Evolutionary conservation across 2,888 invertebrate genomes (phyloP), one percentile per base, ranked within the genome.

Genomic region (Xestia sexstrigata): DNA sequence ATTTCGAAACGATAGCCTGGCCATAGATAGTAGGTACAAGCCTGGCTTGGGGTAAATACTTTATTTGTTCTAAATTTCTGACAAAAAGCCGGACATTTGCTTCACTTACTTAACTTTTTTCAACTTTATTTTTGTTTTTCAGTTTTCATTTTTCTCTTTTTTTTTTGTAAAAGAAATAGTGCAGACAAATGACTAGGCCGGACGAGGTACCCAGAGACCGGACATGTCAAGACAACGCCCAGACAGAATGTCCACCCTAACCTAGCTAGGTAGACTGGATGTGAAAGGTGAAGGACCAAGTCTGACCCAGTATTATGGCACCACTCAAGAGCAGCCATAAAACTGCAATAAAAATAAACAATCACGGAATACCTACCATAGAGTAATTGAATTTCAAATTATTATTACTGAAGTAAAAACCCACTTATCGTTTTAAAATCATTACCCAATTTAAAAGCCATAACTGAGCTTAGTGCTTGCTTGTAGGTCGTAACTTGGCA

Each of bases 381-480:
- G 68, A 70, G 30, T 82, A 82, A 82, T 80, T 66, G 66, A 82
- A 66, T 69, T 82, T 77, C 58, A 39, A 77, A 70, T 76, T 4
- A 11, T 58, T 58, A 62, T 62, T 1, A 60, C 65, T 52, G 1
- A 15, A 60, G 68, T 60, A 70, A 47, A 70, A 62, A 60, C 58
- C 52, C 79, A 82, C 55, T 60, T 58, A 58, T 4, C 62, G 11
- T 77, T 80, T 79, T 70, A 70, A 80, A 78, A 82, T 80, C 83
- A 80, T 77, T 69, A 81, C 49, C 68, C 47, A 73, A 79, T 84
- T 81, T 78, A 81, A 83, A 83, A 81, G 63, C 58, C 17, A 63
- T 81, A 69, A 69, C 68, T 49, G 71, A 62, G n/a, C 65, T 47
- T 45, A 26, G 45, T 35, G 9, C 26, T 68, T 47, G n/a, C 17